Evolutionary conservation across 1,140 invertebrate genomes (phyloP).

Genomic region (Danaus melanippus): DNA sequence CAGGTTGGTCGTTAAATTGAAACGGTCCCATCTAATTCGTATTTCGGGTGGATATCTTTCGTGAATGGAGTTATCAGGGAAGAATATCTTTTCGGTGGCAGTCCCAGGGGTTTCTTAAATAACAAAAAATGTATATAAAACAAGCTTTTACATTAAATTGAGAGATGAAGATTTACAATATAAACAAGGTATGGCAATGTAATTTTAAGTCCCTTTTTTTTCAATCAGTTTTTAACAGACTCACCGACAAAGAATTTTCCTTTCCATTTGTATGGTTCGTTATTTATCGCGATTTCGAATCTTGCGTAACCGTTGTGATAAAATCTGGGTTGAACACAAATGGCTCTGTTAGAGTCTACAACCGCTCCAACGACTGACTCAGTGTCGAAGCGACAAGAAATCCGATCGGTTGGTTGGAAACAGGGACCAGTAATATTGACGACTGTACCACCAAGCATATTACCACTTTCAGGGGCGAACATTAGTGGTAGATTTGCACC

Average conservation of each 20-base stretch:
- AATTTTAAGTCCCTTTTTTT: background rate
- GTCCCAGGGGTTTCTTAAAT: slow-evolving; percentile 86
- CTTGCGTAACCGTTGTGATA: slow-evolving; percentile 92
- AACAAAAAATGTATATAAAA: slow-evolving; percentile 1
- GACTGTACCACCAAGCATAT: slow-evolving; percentile 95
- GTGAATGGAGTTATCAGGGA: slow-evolving; percentile 81
- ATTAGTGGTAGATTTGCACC: slow-evolving; percentile 85
- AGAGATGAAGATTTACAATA: background rate
- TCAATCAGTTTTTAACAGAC: slow-evolving; percentile 20
- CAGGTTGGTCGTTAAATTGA: slow-evolving; percentile 87
- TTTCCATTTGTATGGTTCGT: slow-evolving; percentile 90
- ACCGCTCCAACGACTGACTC: slow-evolving; percentile 82
- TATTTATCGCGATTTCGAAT: slow-evolving; percentile 89
- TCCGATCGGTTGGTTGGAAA: slow-evolving; percentile 77
- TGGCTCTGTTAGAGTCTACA: slow-evolving; percentile 85
- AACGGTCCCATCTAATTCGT: slow-evolving; percentile 84
- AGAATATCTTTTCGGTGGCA: slow-evolving; percentile 88
- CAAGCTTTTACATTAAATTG: background rate
- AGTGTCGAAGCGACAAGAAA: slow-evolving; percentile 87
- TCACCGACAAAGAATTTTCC: slow-evolving; percentile 93
- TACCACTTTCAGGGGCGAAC: slow-evolving; percentile 94
- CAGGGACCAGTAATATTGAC: slow-evolving; percentile 97
- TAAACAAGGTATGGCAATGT: background rate
- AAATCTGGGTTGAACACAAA: slow-evolving; percentile 91
- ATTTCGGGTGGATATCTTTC: slow-evolving; percentile 81